Conservation (phyloP, 2,888 invertebrate species). For the Pandemis corylana region DNA sequence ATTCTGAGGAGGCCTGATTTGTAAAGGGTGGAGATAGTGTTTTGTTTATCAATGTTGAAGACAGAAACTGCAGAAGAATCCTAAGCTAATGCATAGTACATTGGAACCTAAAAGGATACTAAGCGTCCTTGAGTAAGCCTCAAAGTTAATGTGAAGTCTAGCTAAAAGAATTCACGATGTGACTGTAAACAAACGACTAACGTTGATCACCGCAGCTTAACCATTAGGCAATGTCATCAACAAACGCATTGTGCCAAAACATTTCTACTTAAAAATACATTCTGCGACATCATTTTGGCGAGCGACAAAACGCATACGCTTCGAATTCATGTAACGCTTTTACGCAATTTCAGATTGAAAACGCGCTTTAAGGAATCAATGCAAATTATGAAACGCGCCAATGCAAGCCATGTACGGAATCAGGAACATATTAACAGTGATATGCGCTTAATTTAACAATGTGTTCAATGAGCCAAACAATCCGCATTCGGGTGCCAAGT, state of each 20-base stretch:
- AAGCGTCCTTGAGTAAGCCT: background rate
- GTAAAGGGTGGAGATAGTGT: no score
- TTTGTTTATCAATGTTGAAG: no score
- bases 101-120: background rate
- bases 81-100: no score
- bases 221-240: slow-evolving; percentile 26
- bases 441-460: background rate
- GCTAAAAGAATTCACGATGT: background rate
- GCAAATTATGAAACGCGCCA: slow-evolving; percentile 34
- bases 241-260: slow-evolving; percentile 29
- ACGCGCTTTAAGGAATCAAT: slow-evolving; percentile 30
- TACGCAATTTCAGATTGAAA: slow-evolving; percentile 19
- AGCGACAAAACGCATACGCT: slow-evolving; percentile 8
- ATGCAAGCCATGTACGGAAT: slow-evolving; percentile 28
- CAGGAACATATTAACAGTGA: slow-evolving; percentile 30
- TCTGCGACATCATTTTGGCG: slow-evolving; percentile 21
- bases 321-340: slow-evolving; percentile 6
- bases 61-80: no score
- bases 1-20: no score
- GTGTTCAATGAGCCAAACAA: slow-evolving; percentile 20
- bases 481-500: slow-evolving; percentile 19
- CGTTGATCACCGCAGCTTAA: background rate
- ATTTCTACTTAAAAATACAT: slow-evolving; percentile 29
- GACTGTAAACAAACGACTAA: background rate
- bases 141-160: background rate